Evolutionary conservation across 2,888 invertebrate genomes (phyloP), one percentile per base, ranked within the genome.

Genomic region (Eurois occulta): DNA sequence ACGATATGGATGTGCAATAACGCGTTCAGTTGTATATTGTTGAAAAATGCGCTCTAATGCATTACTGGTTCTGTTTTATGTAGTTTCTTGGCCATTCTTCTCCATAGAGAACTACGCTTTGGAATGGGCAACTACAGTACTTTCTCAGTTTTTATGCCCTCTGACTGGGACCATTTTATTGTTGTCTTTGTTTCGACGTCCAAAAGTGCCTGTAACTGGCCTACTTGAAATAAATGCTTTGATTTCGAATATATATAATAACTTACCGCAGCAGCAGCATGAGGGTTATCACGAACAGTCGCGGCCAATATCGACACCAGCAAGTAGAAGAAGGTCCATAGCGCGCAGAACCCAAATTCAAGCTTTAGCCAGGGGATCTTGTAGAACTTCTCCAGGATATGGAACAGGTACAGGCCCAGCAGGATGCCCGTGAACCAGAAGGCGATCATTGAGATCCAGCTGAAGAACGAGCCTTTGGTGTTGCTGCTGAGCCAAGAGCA

Each of bases 291-390:
- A 3, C 94, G 94, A 48, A 97, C 97, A 0, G 98, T 97, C 38
- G 98, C 97, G 3, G 98, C 98, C 77, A 98, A 95, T 46, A 97
- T 97, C 0, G 98, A 97, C 1, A 98, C 98, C 77, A 99, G 97
- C 83, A 99, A 95, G 93, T 98, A 99, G 85, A 98, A 97, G 66
- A 98, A 92, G 2, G 98, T 97, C 98, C 98, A 98, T 16, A 98
- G 83, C 13, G 97, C 97, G 91, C 98, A 98, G 95, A 97, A 99
- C 4, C 97, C 95, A 84, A 98, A 97, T 96, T 99, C 99, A 84
- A 98, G 97, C 94, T 98, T 98, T 79, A 99, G 95, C 99, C 99
- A 99, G 4, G 99, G 99, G 89, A 99, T 98, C 94, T 97, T 98
- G 93, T 98, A 98, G 92, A 98, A 97, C 94, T 98, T 98, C 95